Base-by-base conservation (phyloP, 2,797 vertebrate species). In the Apogon hyalosoma region DNA sequence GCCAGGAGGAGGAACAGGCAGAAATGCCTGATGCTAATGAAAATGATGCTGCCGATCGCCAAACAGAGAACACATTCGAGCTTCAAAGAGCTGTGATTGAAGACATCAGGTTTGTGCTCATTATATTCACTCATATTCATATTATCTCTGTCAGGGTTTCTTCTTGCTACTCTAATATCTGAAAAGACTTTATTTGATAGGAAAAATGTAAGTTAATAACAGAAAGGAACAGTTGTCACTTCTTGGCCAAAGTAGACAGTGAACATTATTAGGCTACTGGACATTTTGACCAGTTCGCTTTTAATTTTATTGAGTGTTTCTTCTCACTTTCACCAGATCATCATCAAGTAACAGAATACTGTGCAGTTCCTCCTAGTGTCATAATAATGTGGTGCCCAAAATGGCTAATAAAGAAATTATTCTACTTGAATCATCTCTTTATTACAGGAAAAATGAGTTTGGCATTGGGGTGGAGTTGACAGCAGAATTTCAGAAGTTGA, bases 401-500 rank as follows among this genome's bases (percentile, higher is more conserved):
- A 4, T 38, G n/a, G 49, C 28, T 18, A 18, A 3, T 28, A 10
- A 28, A 19, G 19, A 43, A 41, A 18, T 19, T n/a, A 7, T 36
- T 1, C 9, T 18, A 1, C 33, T 58, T 0, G 7, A 15, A 1
- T 43, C 21, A 28, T n/a, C 8, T 31, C 56, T 7, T 39, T 12
- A 15, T 6, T 52, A 60, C 74, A 95, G 94, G 81, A 94, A 93
- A 56, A 91, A 46, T 5, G 93, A 95, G 85, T 95, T 95, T 81
- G 94, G 94, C 7, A 86, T 95, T 0, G 94, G 94, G 6, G 92
- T 94, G 62, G 91, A 94, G 53, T 63, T 95, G 77, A 91, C 72
- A 0, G 85, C 89, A 9, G 91, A 91, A 56, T 88, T 91, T 15
- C 88, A 90, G 83, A 92, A 87, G 63, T 84, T 95, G 75, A 93